Evolutionary conservation across 1,140 invertebrate species (phyloP), one percentile per base, ranked within the genome.

Genomic region (Grapholita molesta): DNA sequence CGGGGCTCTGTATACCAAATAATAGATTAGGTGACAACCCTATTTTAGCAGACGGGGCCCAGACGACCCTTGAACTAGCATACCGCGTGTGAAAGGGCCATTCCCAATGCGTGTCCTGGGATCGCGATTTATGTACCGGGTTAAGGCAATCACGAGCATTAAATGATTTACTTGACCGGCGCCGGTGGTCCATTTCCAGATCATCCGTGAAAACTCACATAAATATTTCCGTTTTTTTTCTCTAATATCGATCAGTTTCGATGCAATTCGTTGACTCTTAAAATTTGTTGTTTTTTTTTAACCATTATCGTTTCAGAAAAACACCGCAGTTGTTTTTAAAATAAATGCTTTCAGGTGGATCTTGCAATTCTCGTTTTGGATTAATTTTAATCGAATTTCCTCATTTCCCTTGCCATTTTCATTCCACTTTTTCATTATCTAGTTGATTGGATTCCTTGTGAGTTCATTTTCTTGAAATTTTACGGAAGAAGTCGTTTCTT

Each of bases 11-110:
- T 48, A 1, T 38, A n/a, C 18, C 9, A 48, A 48, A 21, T 48
- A 7, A 48, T 38, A n/a, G 1, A 0, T 53, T 23, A 12, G 48
- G 55, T 15, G 55, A 15, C 55, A 30, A 61, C 55, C 55, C 55
- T 55, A 55, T 23, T 18, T 15, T 2, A 25, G 53, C 53, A 57
- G 53, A 61, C 55, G 32, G 55, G 55, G 55, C 0, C 55, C 55
- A 61, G 55, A 61, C 55, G 55, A n/a, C 53, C 23, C 53, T 24
- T 55, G 53, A 28, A 55, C 24, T 25, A 55, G 52, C 53, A 5
- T 23, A 25, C 18, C 3, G 12, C 38, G 38, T n/a, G 18, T 48
- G 42, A 48, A 48, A 48, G 42, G 42, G 42, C 42, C 42, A 18
- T 12, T 12, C 33, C 12, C 38, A n/a, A 42, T 53, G 52, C 52